Evolutionary conservation across 2,888 invertebrate species (phyloP).

Genomic region (Cecidostiba fungosa): DNA sequence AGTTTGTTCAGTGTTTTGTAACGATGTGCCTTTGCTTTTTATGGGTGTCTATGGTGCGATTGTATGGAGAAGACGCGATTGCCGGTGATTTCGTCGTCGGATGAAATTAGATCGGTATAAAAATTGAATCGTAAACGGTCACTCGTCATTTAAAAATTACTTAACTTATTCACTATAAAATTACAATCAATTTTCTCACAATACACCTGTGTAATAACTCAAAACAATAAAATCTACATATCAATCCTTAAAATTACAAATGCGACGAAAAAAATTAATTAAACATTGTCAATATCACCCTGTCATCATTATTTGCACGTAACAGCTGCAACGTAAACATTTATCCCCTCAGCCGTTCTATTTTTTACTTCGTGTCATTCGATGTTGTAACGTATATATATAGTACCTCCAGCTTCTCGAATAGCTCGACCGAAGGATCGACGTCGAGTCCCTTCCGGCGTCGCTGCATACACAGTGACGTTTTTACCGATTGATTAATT

Average conservation of each 20-base stretch:
- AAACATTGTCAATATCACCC: not conserved
- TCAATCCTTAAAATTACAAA: not conserved
- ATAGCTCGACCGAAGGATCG: not conserved
- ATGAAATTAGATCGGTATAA: not conserved
- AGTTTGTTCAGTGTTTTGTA: slow-evolving; percentile 9
- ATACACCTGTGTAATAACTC: not conserved
- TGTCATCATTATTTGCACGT: not conserved
- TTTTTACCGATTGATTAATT: slow-evolving; percentile 56
- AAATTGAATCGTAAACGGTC: not conserved
- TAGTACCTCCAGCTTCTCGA: not conserved
- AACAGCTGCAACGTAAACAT: not conserved
- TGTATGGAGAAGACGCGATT: not conserved
- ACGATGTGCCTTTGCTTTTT: not conserved
- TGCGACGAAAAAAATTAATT: not conserved
- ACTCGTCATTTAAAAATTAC: not conserved
- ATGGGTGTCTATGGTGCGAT: not conserved
- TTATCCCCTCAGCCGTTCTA: not conserved
- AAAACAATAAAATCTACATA: not conserved
- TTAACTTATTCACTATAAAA: not conserved
- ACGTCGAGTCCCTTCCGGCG: slow-evolving; percentile 14
- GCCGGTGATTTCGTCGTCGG: not conserved
- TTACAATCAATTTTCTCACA: not conserved
- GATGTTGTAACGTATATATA: not conserved
- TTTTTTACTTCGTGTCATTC: not conserved
- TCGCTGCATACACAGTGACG: not conserved